phyloP scores from a whole-genome alignment of 37 sponge, comb jelly and placozoan species.

The Halisarca cf. caerulea region DNA sequence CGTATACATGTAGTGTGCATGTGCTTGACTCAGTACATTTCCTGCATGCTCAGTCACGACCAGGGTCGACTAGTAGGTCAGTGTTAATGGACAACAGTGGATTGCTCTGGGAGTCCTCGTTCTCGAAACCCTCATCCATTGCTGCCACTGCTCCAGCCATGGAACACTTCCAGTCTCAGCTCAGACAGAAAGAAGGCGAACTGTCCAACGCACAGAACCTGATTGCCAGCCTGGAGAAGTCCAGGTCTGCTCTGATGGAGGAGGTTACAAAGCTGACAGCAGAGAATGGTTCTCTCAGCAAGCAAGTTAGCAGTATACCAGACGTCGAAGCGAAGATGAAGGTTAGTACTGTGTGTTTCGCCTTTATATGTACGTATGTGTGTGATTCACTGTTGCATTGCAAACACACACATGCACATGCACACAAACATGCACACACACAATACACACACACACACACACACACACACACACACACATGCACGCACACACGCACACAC shows the following conservation, averaged over 20 bases:
- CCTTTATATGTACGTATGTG: too few species aligned
- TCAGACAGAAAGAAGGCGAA: slow-evolving; percentile 90
- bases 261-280: slow-evolving; percentile 59
- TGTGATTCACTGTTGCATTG: too few species aligned
- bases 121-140: slow-evolving; percentile 4
- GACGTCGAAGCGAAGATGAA: slow-evolving; percentile 40
- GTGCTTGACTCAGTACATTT: too few species aligned
- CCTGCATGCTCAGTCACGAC: too few species aligned
- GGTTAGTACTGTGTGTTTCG: too few species aligned
- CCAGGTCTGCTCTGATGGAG: slow-evolving; percentile 61
- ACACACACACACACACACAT: too few species aligned
- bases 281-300: slow-evolving; percentile 41
- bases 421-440: too few species aligned
- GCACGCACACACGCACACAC: too few species aligned
- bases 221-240: slow-evolving; percentile 70
- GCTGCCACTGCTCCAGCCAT: slow-evolving; percentile 55
- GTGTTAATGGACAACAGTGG: not conserved
- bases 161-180: slow-evolving; percentile 74
- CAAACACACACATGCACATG: too few species aligned
- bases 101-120: slow-evolving; percentile 14
- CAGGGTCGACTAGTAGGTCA: not conserved
- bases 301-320: slow-evolving; percentile 50
- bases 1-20: too few species aligned
- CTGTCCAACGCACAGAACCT: slow-evolving; percentile 66
- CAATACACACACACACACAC: too few species aligned